Evolutionary conservation across 2,113 vertebrate genomes (phyloP).

Genomic region (Psammodynastes pulverulentus): DNA sequence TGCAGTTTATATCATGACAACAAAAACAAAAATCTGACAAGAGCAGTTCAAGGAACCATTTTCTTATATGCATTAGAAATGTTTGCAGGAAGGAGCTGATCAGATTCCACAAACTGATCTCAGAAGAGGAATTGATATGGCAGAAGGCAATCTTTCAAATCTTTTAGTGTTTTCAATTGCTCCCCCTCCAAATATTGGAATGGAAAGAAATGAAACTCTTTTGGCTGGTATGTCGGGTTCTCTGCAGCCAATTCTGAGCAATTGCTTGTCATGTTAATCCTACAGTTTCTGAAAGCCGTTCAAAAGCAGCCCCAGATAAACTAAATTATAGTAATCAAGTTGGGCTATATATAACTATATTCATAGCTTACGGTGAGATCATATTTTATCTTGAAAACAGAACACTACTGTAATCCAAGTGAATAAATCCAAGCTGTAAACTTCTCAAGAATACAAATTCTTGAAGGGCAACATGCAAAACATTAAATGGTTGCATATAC

Average conservation of each 20-base stretch:
- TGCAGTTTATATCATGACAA: not conserved
- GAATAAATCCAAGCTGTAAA: not conserved
- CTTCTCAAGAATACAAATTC: not conserved
- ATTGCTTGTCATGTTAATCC: not conserved
- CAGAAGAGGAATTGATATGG: not conserved
- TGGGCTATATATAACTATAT: not conserved
- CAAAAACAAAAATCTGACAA: not conserved
- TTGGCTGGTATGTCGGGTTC: not conserved
- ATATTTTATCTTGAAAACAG: not conserved
- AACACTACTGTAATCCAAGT: not conserved
- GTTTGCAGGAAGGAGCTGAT: not conserved
- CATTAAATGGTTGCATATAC: not conserved
- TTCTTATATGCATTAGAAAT: not conserved
- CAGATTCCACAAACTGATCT: not conserved
- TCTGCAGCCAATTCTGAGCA: not conserved
- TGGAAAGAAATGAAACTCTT: not conserved
- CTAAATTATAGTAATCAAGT: not conserved
- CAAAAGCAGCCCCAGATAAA: not conserved
- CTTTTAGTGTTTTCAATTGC: not conserved
- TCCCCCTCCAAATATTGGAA: not conserved
- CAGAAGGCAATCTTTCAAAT: not conserved
- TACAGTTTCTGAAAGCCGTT: not conserved
- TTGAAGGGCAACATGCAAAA: not conserved
- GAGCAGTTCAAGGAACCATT: not conserved
- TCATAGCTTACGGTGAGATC: not conserved